Conservation (phyloP, 23 tunicate species). For the Styela plicata region DNA sequence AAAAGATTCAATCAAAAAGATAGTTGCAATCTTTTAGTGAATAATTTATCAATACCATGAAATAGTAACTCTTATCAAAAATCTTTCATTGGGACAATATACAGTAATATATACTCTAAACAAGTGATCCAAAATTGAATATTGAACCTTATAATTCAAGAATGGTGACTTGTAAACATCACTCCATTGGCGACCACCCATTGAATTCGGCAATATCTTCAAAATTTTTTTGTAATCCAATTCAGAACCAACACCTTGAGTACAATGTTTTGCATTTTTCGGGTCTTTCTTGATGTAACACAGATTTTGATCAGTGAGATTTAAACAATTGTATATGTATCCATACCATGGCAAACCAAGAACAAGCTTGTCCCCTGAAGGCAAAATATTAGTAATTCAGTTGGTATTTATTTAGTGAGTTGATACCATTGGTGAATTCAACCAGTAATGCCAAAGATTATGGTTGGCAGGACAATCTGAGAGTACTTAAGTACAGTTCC, state of each 20-base stretch:
- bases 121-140: too few relatives aligned
- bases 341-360: constrained; percentile 33
- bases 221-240: background rate
- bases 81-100: too few relatives aligned
- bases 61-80: too few relatives aligned
- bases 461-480: too few relatives aligned
- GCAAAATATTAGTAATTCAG: background rate
- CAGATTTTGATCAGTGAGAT: background rate
- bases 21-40: too few relatives aligned
- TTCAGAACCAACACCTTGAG: background rate
- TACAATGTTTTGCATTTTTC: background rate
- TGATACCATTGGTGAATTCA: too few relatives aligned
- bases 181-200: constrained; percentile 16
- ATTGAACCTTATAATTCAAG: constrained; percentile 24
- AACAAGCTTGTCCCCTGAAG: constrained; percentile 17
- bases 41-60: too few relatives aligned
- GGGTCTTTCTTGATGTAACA: constrained; percentile 2
- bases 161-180: constrained; percentile 5
- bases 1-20: too few relatives aligned
- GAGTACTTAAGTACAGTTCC: too few relatives aligned
- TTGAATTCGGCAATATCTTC: constrained; percentile 10
- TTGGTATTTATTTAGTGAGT: too few relatives aligned
- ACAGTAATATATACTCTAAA: too few relatives aligned
- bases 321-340: background rate
- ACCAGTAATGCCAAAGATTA: too few relatives aligned